Evolutionary conservation across 1,140 invertebrate genomes (phyloP), one percentile per base, ranked within the genome.

Genomic region (Cyrtorhinus lividipennis): DNA sequence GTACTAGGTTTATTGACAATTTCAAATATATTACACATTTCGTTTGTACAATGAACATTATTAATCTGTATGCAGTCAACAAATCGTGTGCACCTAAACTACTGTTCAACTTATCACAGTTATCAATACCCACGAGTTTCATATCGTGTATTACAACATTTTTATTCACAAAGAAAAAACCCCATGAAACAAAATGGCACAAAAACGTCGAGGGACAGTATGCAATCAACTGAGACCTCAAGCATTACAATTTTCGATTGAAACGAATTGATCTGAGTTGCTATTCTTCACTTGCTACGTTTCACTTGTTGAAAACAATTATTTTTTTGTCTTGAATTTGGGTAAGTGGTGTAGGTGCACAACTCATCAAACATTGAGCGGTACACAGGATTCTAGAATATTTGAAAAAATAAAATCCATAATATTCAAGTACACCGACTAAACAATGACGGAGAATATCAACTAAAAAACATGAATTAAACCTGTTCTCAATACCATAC

Each of bases 71-170:
- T 53, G 48, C 48, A 53, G 48, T 53, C 48, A 53, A 53, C 48
- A 53, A 53, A 53, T 53, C 20, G 10, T 15, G 48, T 53, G 48
- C 48, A 53, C 20, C 48, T 53, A 53, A 12, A 15, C 48, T 53
- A 53, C 48, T 53, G 20, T 38, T 53, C 48, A 53, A 53, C 48
- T 53, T 53, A 53, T 53, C 48, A 53, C 48, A 53, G 48, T 53
- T 53, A 53, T 20, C 10, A 53, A 53, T 15, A 53, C 48, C n/a
- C n/a, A 20, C 48, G 48, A 53, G 8, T 22, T 22, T 22, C 8
- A 53, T 13, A 10, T 53, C 48, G 48, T 20, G 48, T 5, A 15
- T 53, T 53, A 10, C 20, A 13, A 5, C 12, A 53, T 5, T 53
- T 44, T 8, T 53, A 53, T 12, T 20, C 3, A 22, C 5, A 53